Percentiles rank a stretch among this genome's conserved stretches.
These are phyloP conservation scores for Pyrocoelia pectoralis DNA, from an alignment of 2,888 invertebrate species.

Conservation along the genomic window DNA sequence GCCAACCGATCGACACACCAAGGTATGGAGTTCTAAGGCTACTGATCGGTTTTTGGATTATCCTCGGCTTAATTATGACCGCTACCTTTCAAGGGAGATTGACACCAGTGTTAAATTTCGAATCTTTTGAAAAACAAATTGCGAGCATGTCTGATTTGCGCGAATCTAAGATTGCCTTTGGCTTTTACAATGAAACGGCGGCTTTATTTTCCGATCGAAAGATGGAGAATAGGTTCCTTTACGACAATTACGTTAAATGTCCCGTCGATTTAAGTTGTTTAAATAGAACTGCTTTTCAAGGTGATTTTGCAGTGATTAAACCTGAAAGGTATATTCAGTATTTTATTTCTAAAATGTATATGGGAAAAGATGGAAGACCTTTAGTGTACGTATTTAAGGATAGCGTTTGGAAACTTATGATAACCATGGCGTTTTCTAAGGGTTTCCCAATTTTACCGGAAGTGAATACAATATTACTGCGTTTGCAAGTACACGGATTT, in stretches of 20 bases:
- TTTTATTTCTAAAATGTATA: background rate
- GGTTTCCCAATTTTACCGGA: conserved; percentile 23
- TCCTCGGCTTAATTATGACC: background rate
- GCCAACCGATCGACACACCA: conserved; percentile 11
- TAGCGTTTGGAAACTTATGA: background rate
- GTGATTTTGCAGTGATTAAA: conserved; percentile 19
- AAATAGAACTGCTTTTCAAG: conserved; percentile 8
- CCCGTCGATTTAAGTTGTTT: background rate
- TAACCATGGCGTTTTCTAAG: conserved; percentile 20
- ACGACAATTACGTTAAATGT: background rate
- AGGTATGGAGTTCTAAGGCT: background rate
- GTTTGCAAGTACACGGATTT: background rate
- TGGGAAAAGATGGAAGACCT: conserved; percentile 12
- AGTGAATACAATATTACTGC: conserved; percentile 14
- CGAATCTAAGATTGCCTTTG: conserved; percentile 24
- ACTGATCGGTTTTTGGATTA: conserved; percentile 11
- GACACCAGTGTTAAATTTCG: conserved; percentile 22
- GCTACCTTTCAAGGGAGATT: conserved; percentile 31
- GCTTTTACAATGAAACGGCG: background rate
- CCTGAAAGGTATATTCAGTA: conserved; percentile 13
- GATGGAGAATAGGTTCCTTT: background rate
- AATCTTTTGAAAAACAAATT: conserved; percentile 26
- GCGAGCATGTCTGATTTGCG: conserved; percentile 22
- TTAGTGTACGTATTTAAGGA: conserved; percentile 17
- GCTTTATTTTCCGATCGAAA: background rate